Evolutionary conservation across 2,888 invertebrate species (phyloP).

Genomic region (Mycalesis mineus): DNA sequence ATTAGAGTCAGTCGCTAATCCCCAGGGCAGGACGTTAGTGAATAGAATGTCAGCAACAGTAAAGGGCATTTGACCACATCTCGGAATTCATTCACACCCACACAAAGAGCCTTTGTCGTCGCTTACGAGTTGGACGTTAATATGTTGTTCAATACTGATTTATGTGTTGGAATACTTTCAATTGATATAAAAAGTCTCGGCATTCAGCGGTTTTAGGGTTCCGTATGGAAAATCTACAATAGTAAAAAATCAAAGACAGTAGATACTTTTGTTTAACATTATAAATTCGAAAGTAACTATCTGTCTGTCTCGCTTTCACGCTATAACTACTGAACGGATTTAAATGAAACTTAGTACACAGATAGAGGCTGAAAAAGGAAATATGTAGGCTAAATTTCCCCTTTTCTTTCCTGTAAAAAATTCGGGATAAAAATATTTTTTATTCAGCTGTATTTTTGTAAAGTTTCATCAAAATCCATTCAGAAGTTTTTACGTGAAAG

Average conservation of each 20-base stretch:
- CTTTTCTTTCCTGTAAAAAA: too few species aligned
- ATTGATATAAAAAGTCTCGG: slow-evolving; percentile 19
- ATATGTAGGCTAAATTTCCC: too few species aligned
- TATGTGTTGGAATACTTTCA: slow-evolving; percentile 49
- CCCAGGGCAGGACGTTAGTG: slow-evolving; percentile 34
- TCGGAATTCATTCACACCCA: slow-evolving; percentile 48
- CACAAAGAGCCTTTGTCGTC: slow-evolving; percentile 62
- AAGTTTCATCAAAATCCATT: too few species aligned
- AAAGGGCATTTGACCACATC: slow-evolving; percentile 56
- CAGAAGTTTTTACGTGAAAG: too few species aligned
- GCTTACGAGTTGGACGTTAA: slow-evolving; percentile 46
- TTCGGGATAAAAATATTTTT: too few species aligned
- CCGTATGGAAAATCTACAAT: background rate
- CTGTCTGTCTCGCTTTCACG: background rate
- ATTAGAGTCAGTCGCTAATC: slow-evolving; percentile 40
- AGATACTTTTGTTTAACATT: background rate
- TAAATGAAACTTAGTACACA: too few species aligned
- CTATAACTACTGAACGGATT: too few species aligned
- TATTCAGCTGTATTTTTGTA: too few species aligned
- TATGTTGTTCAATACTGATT: slow-evolving; percentile 71
- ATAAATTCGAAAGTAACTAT: background rate
- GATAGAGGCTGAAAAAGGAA: too few species aligned
- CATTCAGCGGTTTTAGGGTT: background rate
- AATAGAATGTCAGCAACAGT: slow-evolving; percentile 43
- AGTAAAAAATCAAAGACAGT: too few species aligned